Base-by-base conservation (phyloP, 2,797 vertebrate species). In the Crax fasciolata region DNA sequence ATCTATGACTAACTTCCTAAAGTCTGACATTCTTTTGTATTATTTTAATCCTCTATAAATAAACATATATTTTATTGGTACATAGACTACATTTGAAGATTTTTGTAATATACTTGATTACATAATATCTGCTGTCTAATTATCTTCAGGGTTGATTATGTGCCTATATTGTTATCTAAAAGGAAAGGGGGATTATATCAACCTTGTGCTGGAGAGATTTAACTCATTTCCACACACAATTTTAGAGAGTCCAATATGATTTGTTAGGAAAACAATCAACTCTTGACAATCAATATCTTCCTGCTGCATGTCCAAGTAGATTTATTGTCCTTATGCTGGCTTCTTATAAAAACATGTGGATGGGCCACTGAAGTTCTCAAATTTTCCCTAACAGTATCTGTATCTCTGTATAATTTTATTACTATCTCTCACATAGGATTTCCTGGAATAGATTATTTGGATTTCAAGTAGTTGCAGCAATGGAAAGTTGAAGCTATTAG, bases 391-490 rank as follows among this genome's bases (percentile, higher is more conserved):
- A 35, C 12, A 66, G 5, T 70, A 79, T 77, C 52, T 82, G 18
- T 81, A 20, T 48, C 35, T 81, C 51, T 71, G 12, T 32, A 81
- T 59, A 54, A 76, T 87, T 93, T 84, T 90, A n/a, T 79, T 90
- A 73, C 82, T 79, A 54, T 39, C 51, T 5, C 18, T 88, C 62
- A 62, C 12, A 78, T 54, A 85, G 49, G 16, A 83, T 85, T 91
- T 92, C 38, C 62, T 75, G 41, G 68, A 89, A 92, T 89, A 85
- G 90, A 89, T 90, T 67, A 74, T 71, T 73, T 89, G n/a, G 18
- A 3, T 74, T 58, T 85, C 78, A 62, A 43, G 87, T 95, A 86
- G 84, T 94, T 92, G 24, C 27, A 91, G n/a, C 48, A 80, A 68
- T 65, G 19, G 41, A 63, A 55, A 80, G 24, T 14, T 80, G 52